Percentiles rank a stretch among this genome's conserved stretches.
Evolutionary conservation across 2,113 vertebrate genomes (phyloP).

Genomic region (Oxyruncus cristatus): DNA sequence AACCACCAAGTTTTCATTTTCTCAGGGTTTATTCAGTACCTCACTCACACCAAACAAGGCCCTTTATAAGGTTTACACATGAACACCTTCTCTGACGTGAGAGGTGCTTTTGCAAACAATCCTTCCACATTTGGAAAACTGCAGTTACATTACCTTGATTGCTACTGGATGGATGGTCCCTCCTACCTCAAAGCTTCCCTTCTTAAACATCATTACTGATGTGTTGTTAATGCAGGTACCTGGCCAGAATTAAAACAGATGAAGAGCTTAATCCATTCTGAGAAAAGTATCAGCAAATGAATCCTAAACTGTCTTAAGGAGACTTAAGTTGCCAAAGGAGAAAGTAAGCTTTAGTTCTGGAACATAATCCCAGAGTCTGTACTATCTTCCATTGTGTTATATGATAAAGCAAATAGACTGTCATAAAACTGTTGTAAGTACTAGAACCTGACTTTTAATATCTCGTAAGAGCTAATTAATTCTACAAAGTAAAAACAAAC

Average conservation of each 20-base stretch:
- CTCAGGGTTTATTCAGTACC: background rate
- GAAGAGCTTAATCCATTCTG: background rate
- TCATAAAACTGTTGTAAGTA: background rate
- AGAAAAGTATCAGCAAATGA: background rate
- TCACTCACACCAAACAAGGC: background rate
- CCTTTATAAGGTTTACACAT: background rate
- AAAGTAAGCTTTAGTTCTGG: background rate
- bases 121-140: background rate
- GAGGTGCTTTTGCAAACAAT: background rate
- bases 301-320: background rate
- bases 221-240: conserved; percentile 96
- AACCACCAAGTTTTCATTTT: background rate
- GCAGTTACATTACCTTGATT: conserved; percentile 84
- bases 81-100: background rate
- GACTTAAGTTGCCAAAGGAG: background rate
- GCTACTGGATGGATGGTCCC: conserved; percentile 89
- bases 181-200: conserved; percentile 95
- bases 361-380: background rate
- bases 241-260: conserved; percentile 44
- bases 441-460: background rate
- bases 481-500: background rate
- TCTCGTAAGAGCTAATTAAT: background rate
- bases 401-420: background rate
- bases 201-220: conserved; percentile 97
- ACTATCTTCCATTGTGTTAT: background rate